Evolutionary conservation across 2,797 vertebrate genomes (phyloP), one percentile per base, ranked within the genome.

Genomic region (Taeniopygia guttata): DNA sequence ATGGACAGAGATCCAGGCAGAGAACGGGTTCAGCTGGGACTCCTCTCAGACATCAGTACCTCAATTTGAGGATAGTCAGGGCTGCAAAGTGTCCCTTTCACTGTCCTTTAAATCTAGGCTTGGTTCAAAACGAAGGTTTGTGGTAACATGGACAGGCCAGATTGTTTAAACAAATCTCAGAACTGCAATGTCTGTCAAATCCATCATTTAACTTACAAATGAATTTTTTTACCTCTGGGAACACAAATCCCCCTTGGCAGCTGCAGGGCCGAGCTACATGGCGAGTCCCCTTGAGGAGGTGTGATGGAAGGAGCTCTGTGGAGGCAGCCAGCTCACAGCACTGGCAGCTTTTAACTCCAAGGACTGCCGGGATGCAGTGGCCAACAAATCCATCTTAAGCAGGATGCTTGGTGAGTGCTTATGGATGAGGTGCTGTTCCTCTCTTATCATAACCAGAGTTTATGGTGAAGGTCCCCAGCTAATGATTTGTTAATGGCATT

Each of bases 401-500:
- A 79, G 86, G 77, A 60, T 76, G 48, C 66, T 86, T 5, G 0
- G 0, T 49, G 87, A 73, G 42, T 38, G 40, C 82, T 85, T 45
- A 68, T 21, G 76, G 82, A 84, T 82, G 89, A 87, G 62, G 93
- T 82, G 85, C 76, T 75, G 32, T 32, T 86, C 74, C 43, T 78
- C 34, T 62, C 79, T 83, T 17, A 59, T 48, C 76, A 46, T 25
- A 68, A 56, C 62, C 32, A 48, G 45, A 29, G 77, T 49, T 68
- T 51, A 56, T 0, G 0, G 63, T 0, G 2, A 58, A 59, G 69
- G 34, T 89, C 38, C 43, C 42, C 42, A 62, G 82, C 58, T 87
- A 91, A 81, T 77, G 58, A 43, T 91, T 93, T 63, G 83, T 90
- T 93, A 92, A 84, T 88, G 76, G 59, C 54, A 84, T 92, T 62